Evolutionary conservation across 2,888 invertebrate species (phyloP).

Genomic region (Drosophila quasianomalipes): DNA sequence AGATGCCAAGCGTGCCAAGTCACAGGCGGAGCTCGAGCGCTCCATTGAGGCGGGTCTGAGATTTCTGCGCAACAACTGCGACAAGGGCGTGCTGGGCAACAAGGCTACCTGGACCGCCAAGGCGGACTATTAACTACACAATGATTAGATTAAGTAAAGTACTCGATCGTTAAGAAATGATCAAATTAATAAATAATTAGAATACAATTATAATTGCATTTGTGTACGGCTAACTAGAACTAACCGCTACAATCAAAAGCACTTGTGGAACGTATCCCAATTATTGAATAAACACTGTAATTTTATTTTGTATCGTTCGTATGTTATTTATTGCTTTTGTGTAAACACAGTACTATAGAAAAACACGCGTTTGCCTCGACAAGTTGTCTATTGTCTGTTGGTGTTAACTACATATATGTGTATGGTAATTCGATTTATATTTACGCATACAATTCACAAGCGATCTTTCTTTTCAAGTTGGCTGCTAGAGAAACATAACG

Average conservation of each 20-base stretch:
- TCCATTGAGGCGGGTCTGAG: constrained; percentile 87
- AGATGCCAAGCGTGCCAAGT: constrained; percentile 63
- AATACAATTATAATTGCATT: background rate
- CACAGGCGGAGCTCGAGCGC: constrained; percentile 84
- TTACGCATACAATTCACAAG: constrained; percentile 28
- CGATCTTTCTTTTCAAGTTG: constrained; percentile 24
- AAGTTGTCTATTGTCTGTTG: constrained; percentile 43
- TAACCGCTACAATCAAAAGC: background rate
- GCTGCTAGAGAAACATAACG: constrained; percentile 46
- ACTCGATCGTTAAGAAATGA: background rate
- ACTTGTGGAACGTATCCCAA: background rate
- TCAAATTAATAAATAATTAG: background rate
- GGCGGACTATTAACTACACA: constrained; percentile 79
- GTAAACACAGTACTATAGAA: constrained; percentile 63
- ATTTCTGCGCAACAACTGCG: constrained; percentile 87
- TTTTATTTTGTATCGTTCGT: constrained; percentile 16
- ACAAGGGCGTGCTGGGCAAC: constrained; percentile 84
- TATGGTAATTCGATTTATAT: constrained; percentile 14
- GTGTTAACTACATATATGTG: constrained; percentile 30
- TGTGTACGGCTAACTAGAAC: background rate
- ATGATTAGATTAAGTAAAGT: background rate
- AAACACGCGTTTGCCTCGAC: constrained; percentile 44
- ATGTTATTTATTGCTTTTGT: constrained; percentile 68
- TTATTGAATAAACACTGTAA: background rate
- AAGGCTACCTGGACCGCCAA: constrained; percentile 84